A percentile compares a stretch with the other conserved stretches of the same genome.
Evolutionary conservation across 2,888 invertebrate species (phyloP).

Genomic region (Drosophila mulleri): DNA sequence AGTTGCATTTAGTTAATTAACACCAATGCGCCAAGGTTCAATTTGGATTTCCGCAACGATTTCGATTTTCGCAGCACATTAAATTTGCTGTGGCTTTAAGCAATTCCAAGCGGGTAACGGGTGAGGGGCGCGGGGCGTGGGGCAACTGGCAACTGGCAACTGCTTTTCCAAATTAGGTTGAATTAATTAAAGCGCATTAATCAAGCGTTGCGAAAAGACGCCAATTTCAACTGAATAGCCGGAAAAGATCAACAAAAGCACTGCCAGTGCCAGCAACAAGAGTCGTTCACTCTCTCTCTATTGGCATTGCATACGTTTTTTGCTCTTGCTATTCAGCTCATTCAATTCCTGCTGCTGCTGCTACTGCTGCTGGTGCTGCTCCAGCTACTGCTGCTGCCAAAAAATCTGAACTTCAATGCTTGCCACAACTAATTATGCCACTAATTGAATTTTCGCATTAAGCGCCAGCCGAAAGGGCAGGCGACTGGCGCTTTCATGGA

Average conservation of each 20-base stretch:
- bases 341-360: constrained; percentile 26
- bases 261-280: neutral
- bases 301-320: constrained; percentile 52
- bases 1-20: constrained; percentile 81
- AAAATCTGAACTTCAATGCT: constrained; percentile 79
- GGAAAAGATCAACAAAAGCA: constrained; percentile 60
- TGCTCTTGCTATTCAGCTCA: constrained; percentile 39
- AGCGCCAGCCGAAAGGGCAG: constrained; percentile 60
- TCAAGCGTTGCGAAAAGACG: constrained; percentile 64
- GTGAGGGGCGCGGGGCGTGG: neutral
- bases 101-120: neutral
- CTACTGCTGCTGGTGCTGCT: constrained; percentile 20
- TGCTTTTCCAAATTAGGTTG: constrained; percentile 65
- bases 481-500: constrained; percentile 11
- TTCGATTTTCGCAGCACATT: constrained; percentile 18
- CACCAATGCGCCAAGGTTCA: constrained; percentile 68
- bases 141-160: constrained; percentile 4
- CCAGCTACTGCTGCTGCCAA: constrained; percentile 45
- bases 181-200: constrained; percentile 81
- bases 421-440: constrained; percentile 83
- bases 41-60: constrained; percentile 22
- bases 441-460: constrained; percentile 83
- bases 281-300: constrained; percentile 19
- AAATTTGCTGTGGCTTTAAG: constrained; percentile 46
- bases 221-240: constrained; percentile 49